These are phyloP conservation scores for Ptychoptera contaminata DNA, from an alignment of 2,888 invertebrate species.

Conservation along the genomic window DNA sequence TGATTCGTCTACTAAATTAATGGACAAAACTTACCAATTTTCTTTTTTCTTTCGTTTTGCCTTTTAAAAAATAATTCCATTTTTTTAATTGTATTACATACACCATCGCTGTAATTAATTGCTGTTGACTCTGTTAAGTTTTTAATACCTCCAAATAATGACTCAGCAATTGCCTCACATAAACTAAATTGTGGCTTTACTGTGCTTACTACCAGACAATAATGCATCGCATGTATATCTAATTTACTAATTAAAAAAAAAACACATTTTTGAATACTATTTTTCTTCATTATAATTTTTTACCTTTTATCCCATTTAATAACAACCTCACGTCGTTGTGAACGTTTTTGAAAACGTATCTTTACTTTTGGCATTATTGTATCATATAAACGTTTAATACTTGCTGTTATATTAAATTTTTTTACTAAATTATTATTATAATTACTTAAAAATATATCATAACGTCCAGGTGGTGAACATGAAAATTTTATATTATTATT, in stretches of 20 bases:
- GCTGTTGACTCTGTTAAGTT: too few relatives aligned
- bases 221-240: slow-evolving; percentile 29
- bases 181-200: slow-evolving; percentile 17
- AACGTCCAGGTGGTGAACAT: slow-evolving; percentile 26
- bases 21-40: slow-evolving; percentile 20
- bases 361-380: slow-evolving; percentile 12
- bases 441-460: slow-evolving; percentile 27
- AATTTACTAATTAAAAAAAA: slow-evolving; percentile 19
- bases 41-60: slow-evolving; percentile 20
- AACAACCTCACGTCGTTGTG: slow-evolving; percentile 28
- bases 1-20: background rate
- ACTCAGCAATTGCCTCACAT: slow-evolving; percentile 14
- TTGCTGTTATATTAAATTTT: too few relatives aligned
- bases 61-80: slow-evolving; percentile 7
- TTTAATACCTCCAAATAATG: too few relatives aligned
- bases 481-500: slow-evolving; percentile 20
- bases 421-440: slow-evolving; percentile 8
- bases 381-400: too few relatives aligned
- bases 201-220: slow-evolving; percentile 24
- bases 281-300: background rate
- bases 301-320: slow-evolving; percentile 29
- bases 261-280: background rate
- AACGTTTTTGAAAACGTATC: slow-evolving; percentile 28
- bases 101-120: too few relatives aligned
- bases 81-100: too few relatives aligned